Percentiles rank a stretch among this genome's conserved stretches.
Evolutionary conservation across 2,113 vertebrate genomes (phyloP).

Genomic region (Zosterops borbonicus): DNA sequence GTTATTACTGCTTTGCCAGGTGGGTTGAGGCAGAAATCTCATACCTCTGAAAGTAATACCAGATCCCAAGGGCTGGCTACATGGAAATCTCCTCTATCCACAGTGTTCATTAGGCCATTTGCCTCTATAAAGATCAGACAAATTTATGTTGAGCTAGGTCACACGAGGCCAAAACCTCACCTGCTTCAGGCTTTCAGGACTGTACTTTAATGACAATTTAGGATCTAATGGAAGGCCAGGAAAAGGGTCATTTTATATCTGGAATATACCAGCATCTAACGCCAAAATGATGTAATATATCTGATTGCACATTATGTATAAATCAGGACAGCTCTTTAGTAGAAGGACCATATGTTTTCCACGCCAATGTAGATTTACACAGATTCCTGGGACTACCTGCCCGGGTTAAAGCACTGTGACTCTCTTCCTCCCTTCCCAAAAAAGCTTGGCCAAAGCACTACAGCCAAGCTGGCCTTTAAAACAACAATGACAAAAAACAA

Average conservation of each 20-base stretch:
- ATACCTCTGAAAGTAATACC: slow-evolving; percentile 61
- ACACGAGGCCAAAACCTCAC: slow-evolving; percentile 50
- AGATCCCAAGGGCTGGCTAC: slow-evolving; percentile 44
- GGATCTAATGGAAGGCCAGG: slow-evolving; percentile 47
- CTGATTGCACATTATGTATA: slow-evolving; percentile 38
- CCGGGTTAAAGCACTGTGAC: neutral
- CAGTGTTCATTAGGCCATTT: slow-evolving; percentile 45
- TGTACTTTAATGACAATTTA: slow-evolving; percentile 52
- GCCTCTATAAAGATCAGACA: slow-evolving; percentile 67
- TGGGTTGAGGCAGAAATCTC: slow-evolving; percentile 50
- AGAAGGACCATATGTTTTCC: neutral
- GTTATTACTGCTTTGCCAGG: slow-evolving; percentile 49
- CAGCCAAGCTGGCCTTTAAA: slow-evolving; percentile 16
- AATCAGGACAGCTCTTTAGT: neutral
- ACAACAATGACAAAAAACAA: neutral
- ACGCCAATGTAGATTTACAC: neutral
- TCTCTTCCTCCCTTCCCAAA: neutral
- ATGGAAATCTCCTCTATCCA: slow-evolving; percentile 48
- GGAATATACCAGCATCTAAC: slow-evolving; percentile 31
- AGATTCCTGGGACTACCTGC: neutral
- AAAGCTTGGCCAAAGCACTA: neutral
- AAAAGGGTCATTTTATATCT: slow-evolving; percentile 56
- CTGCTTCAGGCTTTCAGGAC: slow-evolving; percentile 56
- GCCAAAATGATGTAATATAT: slow-evolving; percentile 44
- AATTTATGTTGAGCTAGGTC: slow-evolving; percentile 65